These are phyloP conservation scores for Oreotragus oreotragus DNA, from an alignment of 2,113 vertebrate species.

Conservation along the genomic window DNA sequence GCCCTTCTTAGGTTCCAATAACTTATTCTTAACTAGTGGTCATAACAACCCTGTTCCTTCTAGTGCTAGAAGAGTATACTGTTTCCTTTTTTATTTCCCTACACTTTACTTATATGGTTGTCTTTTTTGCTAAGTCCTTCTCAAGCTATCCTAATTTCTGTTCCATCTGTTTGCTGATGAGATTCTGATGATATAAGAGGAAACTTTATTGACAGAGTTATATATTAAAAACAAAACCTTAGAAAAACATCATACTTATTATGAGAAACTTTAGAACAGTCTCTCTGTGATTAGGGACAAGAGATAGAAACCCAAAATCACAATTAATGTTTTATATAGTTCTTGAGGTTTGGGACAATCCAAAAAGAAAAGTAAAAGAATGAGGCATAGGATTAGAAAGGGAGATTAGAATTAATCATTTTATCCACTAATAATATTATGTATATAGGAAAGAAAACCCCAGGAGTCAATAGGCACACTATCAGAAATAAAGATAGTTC, in stretches of 20 bases:
- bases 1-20: neutral
- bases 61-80: too few species aligned
- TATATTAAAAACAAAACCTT: neutral
- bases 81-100: neutral
- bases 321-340: neutral
- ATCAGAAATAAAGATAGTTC: neutral
- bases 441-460: neutral
- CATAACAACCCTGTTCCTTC: neutral
- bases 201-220: neutral
- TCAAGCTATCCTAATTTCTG: neutral
- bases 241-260: neutral
- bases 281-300: neutral
- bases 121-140: neutral
- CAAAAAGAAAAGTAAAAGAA: neutral
- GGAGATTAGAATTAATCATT: neutral
- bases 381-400: neutral
- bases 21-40: neutral
- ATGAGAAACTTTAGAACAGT: neutral
- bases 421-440: neutral
- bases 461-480: neutral
- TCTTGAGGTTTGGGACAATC: neutral
- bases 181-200: neutral
- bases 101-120: neutral
- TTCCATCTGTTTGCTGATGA: neutral
- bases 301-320: neutral